Evolutionary conservation across 2,888 invertebrate species (phyloP).

Genomic region (Drosophila histrio): DNA sequence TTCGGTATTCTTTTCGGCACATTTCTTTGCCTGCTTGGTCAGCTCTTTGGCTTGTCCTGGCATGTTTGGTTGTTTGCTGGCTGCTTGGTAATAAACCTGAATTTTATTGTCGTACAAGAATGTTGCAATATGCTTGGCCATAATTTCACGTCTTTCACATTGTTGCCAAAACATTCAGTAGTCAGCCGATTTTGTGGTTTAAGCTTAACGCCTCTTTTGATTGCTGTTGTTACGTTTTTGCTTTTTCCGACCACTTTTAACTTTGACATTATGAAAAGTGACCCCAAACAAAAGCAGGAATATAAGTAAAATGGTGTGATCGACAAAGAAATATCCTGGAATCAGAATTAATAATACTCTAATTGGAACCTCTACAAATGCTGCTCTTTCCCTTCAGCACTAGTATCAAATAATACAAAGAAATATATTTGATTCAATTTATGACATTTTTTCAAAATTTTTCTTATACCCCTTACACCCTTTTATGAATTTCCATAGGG

Average conservation of each 20-base stretch:
- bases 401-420: no score
- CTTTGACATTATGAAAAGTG: slow-evolving; percentile 33
- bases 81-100: slow-evolving; percentile 72
- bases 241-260: slow-evolving; percentile 11
- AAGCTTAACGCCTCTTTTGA: slow-evolving; percentile 57
- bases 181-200: slow-evolving; percentile 54
- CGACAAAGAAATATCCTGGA: neutral
- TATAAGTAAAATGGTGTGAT: neutral
- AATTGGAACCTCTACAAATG: neutral
- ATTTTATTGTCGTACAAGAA: slow-evolving; percentile 81
- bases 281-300: slow-evolving; percentile 1
- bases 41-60: slow-evolving; percentile 17
- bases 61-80: slow-evolving; percentile 18
- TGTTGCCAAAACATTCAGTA: slow-evolving; percentile 63
- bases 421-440: no score
- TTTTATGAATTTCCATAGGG: no score
- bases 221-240: slow-evolving; percentile 36
- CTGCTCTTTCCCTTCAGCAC: no score
- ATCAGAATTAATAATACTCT: neutral
- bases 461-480: no score
- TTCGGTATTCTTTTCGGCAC: slow-evolving; percentile 39
- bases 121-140: slow-evolving; percentile 81
- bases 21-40: slow-evolving; percentile 35
- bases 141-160: slow-evolving; percentile 70
- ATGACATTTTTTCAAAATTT: no score